Conservation (phyloP, 2,113 vertebrate species). For the Tachysurus fulvidraco region DNA sequence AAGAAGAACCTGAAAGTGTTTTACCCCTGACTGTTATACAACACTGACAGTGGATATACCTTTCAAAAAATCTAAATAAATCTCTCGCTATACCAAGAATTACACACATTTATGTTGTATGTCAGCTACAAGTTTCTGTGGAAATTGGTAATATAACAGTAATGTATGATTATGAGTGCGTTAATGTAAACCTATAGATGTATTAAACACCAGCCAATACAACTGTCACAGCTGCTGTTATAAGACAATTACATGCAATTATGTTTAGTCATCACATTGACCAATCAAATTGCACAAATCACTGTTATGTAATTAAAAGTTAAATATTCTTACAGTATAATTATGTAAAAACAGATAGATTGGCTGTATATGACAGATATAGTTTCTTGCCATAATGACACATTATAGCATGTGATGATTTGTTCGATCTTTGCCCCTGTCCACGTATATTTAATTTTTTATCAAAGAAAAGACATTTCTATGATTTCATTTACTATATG, state of each 20-base stretch:
- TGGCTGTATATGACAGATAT: neutral
- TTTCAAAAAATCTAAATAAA: neutral
- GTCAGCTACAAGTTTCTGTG: neutral
- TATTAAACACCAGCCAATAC: neutral
- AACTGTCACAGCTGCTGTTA: neutral
- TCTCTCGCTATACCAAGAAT: neutral
- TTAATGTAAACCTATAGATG: neutral
- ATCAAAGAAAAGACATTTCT: constrained; percentile 4
- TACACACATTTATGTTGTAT: neutral
- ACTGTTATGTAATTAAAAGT: neutral
- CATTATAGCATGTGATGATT: neutral
- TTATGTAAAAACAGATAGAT: neutral
- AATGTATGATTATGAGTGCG: neutral
- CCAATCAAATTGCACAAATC: neutral
- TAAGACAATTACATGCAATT: neutral
- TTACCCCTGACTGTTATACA: neutral
- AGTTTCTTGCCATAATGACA: neutral
- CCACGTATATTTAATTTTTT: neutral
- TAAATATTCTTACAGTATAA: neutral
- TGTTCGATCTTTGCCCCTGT: constrained; percentile 16
- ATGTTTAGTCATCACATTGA: neutral
- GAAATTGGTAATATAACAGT: neutral
- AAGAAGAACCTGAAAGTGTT: neutral
- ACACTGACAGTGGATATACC: neutral
- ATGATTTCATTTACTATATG: constrained; percentile 46